These are phyloP conservation scores for Deroptyus accipitrinus DNA, from an alignment of 2,113 vertebrate species.

Conservation along the genomic window DNA sequence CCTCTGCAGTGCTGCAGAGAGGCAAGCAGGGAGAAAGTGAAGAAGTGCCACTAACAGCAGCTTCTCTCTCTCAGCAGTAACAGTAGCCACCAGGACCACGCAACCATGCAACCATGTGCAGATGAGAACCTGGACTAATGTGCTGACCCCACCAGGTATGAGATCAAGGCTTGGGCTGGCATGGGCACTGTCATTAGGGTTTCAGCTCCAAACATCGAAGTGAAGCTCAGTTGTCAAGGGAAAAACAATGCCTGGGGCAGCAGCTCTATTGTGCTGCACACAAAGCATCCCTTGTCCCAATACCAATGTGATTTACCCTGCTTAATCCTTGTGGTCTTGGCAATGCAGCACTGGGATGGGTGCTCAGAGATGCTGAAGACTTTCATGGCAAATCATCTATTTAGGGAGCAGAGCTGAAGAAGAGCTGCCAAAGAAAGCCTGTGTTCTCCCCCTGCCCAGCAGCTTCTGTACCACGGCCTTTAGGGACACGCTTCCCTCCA, in stretches of 20 bases:
- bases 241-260: neutral
- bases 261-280: neutral
- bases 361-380: neutral
- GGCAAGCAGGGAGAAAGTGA: rapidly evolving
- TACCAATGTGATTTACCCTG: neutral
- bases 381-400: neutral
- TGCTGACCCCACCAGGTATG: neutral
- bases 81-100: neutral
- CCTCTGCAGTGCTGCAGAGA: neutral
- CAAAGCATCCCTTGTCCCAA: neutral
- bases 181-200: neutral
- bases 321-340: neutral
- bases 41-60: neutral
- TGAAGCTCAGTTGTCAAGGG: neutral
- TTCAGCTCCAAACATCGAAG: neutral
- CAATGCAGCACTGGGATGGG: neutral
- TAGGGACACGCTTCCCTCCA: neutral
- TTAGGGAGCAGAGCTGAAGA: rapidly evolving
- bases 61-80: neutral
- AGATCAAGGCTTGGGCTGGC: neutral
- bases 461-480: neutral
- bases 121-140: neutral
- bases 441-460: neutral
- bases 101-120: rapidly evolving
- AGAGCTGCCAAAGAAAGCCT: neutral